Evolutionary conservation across 2,888 invertebrate species (phyloP), one percentile per base, ranked within the genome.

Genomic region (Metalampra italica): DNA sequence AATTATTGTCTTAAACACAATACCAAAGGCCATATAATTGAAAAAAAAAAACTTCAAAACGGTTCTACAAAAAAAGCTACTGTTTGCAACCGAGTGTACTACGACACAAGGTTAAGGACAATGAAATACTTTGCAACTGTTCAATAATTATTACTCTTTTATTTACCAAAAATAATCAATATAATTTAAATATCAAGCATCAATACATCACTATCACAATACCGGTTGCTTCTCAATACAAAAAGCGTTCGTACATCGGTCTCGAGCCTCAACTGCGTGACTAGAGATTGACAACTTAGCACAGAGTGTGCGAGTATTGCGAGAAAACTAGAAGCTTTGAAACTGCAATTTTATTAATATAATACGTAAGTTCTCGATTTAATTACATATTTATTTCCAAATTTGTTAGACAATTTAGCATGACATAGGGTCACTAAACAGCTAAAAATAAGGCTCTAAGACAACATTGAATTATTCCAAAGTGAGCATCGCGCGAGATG

Each of bases 121-220:
- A 85, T 82, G 79, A 86, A 86, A 85, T 82, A 75, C 80, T 68
- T 54, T 59, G 71, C 67, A 72, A 75, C 68, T 68, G 61, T 65
- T 75, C 72, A 71, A 76, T 79, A 75, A 74, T 75, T 62, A 71
- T 80, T 82, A 80, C 71, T 78, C 64, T 84, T 84, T 86, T 86
- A 87, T 88, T 86, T 72, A 75, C 67, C 65, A 82, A 83, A 78
- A 80, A 75, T 71, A 72, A 71, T n/a, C 43, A 22, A 22, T 59
- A 63, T 70, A 69, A 75, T 79, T 81, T 77, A 80, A 82, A 77
- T 81, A 79, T 76, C 78, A 83, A 82, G 82, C 84, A 81, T 84
- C 80, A 68, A n/a, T 81, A 85, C 82, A 82, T 80, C 70, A 76
- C 74, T 78, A 88, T 86, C 86, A 87, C 87, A 87, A 81, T 82